Evolutionary conservation across 2,113 vertebrate genomes (phyloP).

Genomic region (Taxidea taxus): DNA sequence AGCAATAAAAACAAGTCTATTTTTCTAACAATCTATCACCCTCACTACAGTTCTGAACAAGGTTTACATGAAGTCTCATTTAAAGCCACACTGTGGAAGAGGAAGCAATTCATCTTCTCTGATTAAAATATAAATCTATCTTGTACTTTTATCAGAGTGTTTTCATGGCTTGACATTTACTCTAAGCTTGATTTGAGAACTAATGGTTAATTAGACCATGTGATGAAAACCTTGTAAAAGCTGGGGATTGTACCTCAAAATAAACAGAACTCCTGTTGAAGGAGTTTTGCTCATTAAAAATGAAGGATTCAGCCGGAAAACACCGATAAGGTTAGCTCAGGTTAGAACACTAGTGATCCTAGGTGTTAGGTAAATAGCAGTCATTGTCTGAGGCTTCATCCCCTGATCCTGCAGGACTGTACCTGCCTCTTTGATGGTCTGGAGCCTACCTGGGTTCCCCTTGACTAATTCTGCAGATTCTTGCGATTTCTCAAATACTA

Average conservation of each 20-base stretch:
- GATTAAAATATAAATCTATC: constrained; percentile 58
- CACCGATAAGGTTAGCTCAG: neutral
- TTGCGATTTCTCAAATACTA: neutral
- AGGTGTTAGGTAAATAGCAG: neutral
- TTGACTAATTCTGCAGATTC: neutral
- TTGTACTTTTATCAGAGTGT: constrained; percentile 20
- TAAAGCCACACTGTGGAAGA: constrained; percentile 29
- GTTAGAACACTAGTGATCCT: neutral
- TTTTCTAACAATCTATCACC: neutral
- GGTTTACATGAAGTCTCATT: constrained; percentile 36
- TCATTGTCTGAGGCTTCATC: neutral
- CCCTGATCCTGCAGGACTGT: neutral
- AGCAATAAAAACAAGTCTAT: neutral
- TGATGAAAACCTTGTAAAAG: constrained; percentile 50
- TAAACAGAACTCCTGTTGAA: neutral
- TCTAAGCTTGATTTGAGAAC: constrained; percentile 56
- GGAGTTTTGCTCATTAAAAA: constrained; percentile 36
- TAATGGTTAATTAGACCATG: constrained; percentile 13
- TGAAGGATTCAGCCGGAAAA: constrained; percentile 13
- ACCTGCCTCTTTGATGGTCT: neutral
- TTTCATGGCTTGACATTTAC: constrained; percentile 36
- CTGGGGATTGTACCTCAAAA: neutral
- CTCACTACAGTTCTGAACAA: neutral
- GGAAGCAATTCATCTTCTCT: constrained; percentile 50
- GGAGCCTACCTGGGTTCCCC: neutral